These are phyloP conservation scores for Caenorhabditis remanei DNA, from an alignment of 1,140 invertebrate species.

Conservation along the genomic window DNA sequence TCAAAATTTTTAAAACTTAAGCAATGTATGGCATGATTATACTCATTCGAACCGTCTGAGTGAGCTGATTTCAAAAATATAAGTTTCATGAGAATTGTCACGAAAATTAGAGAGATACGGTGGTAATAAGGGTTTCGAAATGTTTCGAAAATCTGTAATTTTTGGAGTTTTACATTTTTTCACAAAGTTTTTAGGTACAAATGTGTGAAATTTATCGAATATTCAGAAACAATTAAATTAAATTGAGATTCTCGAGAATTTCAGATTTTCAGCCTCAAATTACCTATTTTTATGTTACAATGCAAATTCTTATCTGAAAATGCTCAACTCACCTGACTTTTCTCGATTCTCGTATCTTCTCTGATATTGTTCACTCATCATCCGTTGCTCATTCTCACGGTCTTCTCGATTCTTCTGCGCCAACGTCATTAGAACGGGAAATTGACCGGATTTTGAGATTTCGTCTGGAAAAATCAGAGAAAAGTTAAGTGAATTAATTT, in stretches of 20 bases:
- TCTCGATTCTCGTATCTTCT: slow-evolving; percentile 37
- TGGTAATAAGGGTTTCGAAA: not conserved
- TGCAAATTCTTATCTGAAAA: not conserved
- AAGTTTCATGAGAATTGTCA: no score
- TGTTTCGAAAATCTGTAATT: not conserved
- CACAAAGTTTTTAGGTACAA: not conserved
- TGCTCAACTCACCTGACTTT: slow-evolving; percentile 19
- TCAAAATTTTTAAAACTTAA: not conserved
- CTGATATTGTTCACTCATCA: slow-evolving; percentile 12
- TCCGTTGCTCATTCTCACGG: not conserved
- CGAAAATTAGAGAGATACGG: no score
- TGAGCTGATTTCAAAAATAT: no score
- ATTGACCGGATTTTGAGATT: slow-evolving; percentile 61
- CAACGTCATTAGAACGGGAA: slow-evolving; percentile 37
- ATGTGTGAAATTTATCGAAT: no score
- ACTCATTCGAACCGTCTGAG: no score
- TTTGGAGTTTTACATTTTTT: not conserved
- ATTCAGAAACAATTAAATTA: no score
- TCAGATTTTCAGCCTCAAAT: no score
- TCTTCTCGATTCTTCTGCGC: not conserved
- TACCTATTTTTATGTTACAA: no score
- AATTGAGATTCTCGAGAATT: no score
- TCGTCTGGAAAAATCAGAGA: slow-evolving; percentile 57
- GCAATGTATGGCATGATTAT: no score
- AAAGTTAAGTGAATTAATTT: not conserved